Percentiles rank a stretch among this genome's conserved stretches.
phyloP scores from a whole-genome alignment of 2,888 invertebrate genomes.

The Metallyticus violacea region DNA sequence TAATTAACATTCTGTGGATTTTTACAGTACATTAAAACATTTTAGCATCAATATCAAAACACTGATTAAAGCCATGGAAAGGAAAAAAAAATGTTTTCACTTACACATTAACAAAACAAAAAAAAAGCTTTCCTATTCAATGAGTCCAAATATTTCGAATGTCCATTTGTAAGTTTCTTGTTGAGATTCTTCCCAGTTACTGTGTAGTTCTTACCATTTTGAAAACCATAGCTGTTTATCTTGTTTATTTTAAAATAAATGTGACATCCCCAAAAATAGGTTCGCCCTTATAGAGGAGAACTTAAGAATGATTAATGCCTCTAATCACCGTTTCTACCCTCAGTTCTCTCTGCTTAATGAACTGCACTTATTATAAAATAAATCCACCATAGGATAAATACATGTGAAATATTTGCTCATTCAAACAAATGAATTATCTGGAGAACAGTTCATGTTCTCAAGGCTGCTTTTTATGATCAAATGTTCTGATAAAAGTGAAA shows the following conservation, averaged over 20 bases:
- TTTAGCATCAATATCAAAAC: constrained; percentile 15
- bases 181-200: neutral
- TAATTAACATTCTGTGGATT: constrained; percentile 16
- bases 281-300: neutral
- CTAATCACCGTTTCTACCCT: neutral
- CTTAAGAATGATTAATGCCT: neutral
- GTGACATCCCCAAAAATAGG: constrained; percentile 2
- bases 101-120: neutral
- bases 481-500: neutral
- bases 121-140: neutral
- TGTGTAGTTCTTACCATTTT: constrained; percentile 16
- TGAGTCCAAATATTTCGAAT: constrained; percentile 8
- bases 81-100: neutral
- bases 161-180: constrained; percentile 11
- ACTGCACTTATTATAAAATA: neutral
- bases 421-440: neutral
- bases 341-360: neutral
- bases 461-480: neutral
- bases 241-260: neutral
- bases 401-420: constrained; percentile 19
- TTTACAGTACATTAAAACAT: constrained; percentile 21
- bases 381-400: neutral
- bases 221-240: constrained; percentile 4
- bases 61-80: neutral
- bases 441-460: neutral